Percentiles rank a stretch among this genome's conserved stretches.
phyloP scores from a whole-genome alignment of 2,888 invertebrate genomes.

The Clistopyga incitator region DNA sequence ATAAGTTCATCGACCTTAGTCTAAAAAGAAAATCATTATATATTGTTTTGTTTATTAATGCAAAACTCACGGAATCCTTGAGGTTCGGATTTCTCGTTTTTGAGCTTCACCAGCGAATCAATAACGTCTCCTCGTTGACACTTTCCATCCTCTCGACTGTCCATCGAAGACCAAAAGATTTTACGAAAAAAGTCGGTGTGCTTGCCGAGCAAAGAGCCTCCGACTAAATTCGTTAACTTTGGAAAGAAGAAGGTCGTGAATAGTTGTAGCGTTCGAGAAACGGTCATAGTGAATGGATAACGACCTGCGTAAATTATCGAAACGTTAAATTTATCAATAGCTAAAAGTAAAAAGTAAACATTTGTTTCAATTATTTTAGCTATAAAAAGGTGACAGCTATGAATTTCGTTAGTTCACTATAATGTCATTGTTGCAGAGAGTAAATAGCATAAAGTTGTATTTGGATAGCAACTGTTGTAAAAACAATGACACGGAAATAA shows the following conservation, averaged over 20 bases:
- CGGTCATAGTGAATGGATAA: constrained; percentile 32
- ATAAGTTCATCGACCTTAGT: too few species aligned
- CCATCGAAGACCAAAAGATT: constrained; percentile 78
- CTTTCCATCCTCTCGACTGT: constrained; percentile 72
- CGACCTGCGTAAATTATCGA: constrained; percentile 51
- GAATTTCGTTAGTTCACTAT: too few species aligned
- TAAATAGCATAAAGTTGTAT: too few species aligned
- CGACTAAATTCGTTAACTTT: constrained; percentile 45
- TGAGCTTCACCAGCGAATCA: constrained; percentile 75
- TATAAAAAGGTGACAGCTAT: too few species aligned
- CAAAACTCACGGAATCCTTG: constrained; percentile 72
- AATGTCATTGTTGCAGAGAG: too few species aligned
- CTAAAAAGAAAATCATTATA: too few species aligned
- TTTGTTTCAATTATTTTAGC: too few species aligned
- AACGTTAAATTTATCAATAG: too few species aligned
- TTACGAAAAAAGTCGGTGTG: constrained; percentile 74
- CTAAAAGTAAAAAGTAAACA: too few species aligned
- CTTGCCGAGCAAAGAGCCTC: constrained; percentile 66
- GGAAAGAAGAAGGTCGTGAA: constrained; percentile 76
- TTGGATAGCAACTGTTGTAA: too few species aligned
- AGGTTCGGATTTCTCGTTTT: constrained; percentile 70
- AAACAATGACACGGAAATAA: too few species aligned
- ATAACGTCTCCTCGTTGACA: constrained; percentile 77
- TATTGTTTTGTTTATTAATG: too few species aligned
- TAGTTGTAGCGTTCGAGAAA: constrained; percentile 48